Evolutionary conservation across 2,888 invertebrate genomes (phyloP), one percentile per base, ranked within the genome.

Genomic region (Crossocerus cetratus): DNA sequence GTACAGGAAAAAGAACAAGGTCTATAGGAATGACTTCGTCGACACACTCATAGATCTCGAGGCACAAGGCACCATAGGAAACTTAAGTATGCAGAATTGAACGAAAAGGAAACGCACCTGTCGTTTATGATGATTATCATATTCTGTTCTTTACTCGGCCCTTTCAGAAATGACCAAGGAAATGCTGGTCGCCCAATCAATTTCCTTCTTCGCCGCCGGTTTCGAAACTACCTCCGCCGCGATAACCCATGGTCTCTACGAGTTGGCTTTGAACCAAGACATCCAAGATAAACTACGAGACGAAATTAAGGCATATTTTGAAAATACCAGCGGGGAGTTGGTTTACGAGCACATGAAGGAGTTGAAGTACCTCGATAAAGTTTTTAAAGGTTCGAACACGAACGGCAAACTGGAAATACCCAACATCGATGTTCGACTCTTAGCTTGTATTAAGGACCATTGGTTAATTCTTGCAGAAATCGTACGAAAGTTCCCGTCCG

Each of bases 1-100:
- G 8, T 85, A 90, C 61, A 83, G 92, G 23, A 84, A 88, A 63
- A 81, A 89, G 42, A 89, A 89, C 59, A 88, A 89, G 42, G 78
- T 91, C 14, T 81, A 83, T 45, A 84, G 90, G 44, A 88, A 90
- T 43, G 92, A 92, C 77, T 92, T 91, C 62, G 76, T 92, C 3
- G 90, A 91, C 76, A 79, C 90, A 21, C 82, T 91, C 16, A 86
- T 86, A 55, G 88, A 91, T 2, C 63, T 91, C 32, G 85, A 75
- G 43, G 74, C 84, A 0, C 69, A 85, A 32, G 32, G 8, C 1
- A 32, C 32, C 8, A 3, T 32, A 32, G 32, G 32, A 32, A 32
- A 2, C 11, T 2, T 32, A 32, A 32, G 32, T 32, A 32, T 32
- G 32, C 11, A 32, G 32, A 8, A 32, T 32, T 32, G 11, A 32